phyloP scores from a whole-genome alignment of 2,797 vertebrate genomes.

The Sebastes nivosus region DNA sequence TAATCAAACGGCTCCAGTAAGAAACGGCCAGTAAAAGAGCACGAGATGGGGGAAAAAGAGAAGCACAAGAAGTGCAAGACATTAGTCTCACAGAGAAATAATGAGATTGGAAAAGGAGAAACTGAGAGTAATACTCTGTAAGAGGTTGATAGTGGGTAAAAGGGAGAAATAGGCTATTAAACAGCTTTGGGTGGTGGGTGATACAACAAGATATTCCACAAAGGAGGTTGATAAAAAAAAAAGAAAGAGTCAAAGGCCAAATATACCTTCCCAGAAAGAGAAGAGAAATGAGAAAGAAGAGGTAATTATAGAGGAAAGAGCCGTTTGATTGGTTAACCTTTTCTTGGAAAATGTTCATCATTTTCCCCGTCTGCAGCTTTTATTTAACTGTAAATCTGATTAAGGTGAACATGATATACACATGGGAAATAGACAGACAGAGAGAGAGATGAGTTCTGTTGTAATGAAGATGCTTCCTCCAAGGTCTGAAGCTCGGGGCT shows the following conservation, averaged over 20 bases:
- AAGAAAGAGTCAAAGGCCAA: neutral
- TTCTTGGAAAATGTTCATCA: neutral
- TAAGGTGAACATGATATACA: neutral
- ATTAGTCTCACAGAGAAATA: constrained; percentile 15
- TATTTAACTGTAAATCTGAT: neutral
- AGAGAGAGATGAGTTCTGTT: neutral
- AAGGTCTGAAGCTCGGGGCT: constrained; percentile 17
- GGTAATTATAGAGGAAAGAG: neutral
- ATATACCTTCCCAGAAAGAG: neutral
- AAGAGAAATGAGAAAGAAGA: neutral
- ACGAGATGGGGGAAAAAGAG: neutral
- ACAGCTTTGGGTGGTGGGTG: neutral
- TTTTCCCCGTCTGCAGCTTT: neutral
- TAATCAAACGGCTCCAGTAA: neutral
- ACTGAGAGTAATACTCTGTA: neutral
- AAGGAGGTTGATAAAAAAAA: neutral
- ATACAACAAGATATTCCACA: neutral
- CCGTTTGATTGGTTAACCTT: neutral
- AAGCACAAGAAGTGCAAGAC: neutral
- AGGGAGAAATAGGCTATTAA: neutral
- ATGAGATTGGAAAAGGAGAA: constrained; percentile 3
- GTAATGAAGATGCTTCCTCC: neutral
- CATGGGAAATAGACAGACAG: neutral
- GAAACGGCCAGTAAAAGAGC: neutral
- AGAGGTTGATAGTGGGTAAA: neutral